Evolutionary conservation across 2,113 vertebrate genomes (phyloP), one percentile per base, ranked within the genome.

Genomic region (Alces alces): DNA sequence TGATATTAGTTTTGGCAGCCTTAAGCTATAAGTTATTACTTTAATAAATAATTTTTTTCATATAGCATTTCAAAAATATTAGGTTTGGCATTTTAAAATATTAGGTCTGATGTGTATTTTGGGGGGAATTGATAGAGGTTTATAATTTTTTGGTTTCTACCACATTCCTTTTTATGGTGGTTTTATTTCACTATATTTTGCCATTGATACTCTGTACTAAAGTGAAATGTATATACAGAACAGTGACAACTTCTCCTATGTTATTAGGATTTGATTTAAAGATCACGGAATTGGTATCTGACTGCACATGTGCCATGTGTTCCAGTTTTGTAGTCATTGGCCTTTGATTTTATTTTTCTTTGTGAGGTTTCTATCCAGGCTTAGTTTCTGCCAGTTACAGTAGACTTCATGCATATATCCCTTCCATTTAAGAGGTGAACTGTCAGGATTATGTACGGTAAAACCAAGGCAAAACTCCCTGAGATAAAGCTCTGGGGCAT

Each of bases 261-360:
- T 43, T 93, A 54, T 92, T 93, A 92, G 60, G 7, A 92, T 88
- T 96, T 94, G 91, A 70, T 92, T 96, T 90, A 60, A 97, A 97
- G 91, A 89, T 88, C 27, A 86, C 21, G 19, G 23, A 96, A 55
- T 96, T 96, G 79, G 70, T 87, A 10, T 64, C 52, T 86, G 82
- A 84, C 66, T 94, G 58, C 54, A 55, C 25, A 84, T 92, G n/a
- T 95, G 58, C 86, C 80, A 30, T 94, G 27, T 93, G 39, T 95
- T 97, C 47, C 39, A 84, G 85, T 89, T 95, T 95, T 36, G 7
- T 85, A 93, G 88, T 94, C 45, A 95, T 28, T 91, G 73, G 43
- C 28, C 43, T 96, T 95, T 92, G 54, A 86, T 92, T 96, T 90
- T 91, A 79, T 96, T 97, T 97, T 91, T 96, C 79, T 94, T 95